phyloP scores from a whole-genome alignment of 2,113 vertebrate genomes.

The Cryptoleucopteryx plumbea region DNA sequence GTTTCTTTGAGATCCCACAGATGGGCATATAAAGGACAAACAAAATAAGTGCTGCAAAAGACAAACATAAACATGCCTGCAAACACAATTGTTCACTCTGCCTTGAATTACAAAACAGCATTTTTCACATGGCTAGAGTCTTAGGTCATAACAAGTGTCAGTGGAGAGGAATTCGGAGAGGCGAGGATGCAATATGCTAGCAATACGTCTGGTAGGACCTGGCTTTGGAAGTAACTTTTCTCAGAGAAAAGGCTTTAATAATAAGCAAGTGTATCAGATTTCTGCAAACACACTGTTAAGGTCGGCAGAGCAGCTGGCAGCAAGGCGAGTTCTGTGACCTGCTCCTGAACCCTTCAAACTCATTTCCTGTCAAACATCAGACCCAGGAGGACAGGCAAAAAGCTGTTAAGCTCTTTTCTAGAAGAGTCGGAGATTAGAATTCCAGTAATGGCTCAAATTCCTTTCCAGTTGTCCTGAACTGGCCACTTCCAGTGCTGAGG shows the following conservation, averaged over 20 bases:
- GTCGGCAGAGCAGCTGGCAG: slow-evolving; percentile 79
- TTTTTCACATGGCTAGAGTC: slow-evolving; percentile 56
- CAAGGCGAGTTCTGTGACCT: slow-evolving; percentile 69
- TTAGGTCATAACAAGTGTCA: slow-evolving; percentile 68
- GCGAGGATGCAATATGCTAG: slow-evolving; percentile 45
- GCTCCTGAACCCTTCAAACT: slow-evolving; percentile 72
- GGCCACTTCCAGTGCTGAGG: slow-evolving; percentile 34
- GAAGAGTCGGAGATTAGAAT: slow-evolving; percentile 76
- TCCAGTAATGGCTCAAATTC: slow-evolving; percentile 81
- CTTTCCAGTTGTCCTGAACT: slow-evolving; percentile 69
- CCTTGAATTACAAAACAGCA: slow-evolving; percentile 59
- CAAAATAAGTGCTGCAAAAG: slow-evolving; percentile 49
- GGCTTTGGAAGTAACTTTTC: slow-evolving; percentile 58
- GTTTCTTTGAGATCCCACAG: slow-evolving; percentile 31
- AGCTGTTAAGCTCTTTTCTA: slow-evolving; percentile 65
- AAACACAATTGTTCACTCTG: slow-evolving; percentile 42
- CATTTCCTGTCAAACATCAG: slow-evolving; percentile 78
- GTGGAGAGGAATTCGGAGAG: slow-evolving; percentile 55
- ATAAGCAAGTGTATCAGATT: slow-evolving; percentile 73
- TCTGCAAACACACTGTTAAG: slow-evolving; percentile 78
- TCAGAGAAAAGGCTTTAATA: slow-evolving; percentile 68
- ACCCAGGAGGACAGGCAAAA: slow-evolving; percentile 73
- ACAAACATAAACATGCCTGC: slow-evolving; percentile 60
- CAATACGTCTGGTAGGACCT: slow-evolving; percentile 43
- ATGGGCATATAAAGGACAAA: slow-evolving; percentile 32